Evolutionary conservation across 92 coral and sea anemone genomes (phyloP).

Genomic region (Porites evermanni): DNA sequence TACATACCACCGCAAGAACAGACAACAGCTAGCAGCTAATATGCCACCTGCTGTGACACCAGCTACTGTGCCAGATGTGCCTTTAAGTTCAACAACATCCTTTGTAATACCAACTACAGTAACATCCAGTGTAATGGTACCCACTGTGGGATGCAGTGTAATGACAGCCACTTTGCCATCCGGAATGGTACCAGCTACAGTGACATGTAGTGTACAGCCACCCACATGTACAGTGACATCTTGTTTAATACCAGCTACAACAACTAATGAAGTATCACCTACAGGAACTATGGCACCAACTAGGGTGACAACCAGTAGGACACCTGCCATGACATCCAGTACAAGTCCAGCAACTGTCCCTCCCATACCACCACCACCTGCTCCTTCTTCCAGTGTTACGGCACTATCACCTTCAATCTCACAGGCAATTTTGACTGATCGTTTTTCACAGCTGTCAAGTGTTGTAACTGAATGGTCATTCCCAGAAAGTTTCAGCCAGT

Average conservation of each 20-base stretch:
- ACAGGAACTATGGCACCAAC: not conserved
- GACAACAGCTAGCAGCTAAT: not conserved
- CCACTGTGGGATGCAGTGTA: not conserved
- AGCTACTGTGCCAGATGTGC: not conserved
- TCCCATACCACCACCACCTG: not conserved
- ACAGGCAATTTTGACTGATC: not conserved
- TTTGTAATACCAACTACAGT: not conserved
- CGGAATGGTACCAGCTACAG: not conserved
- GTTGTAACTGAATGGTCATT: not conserved
- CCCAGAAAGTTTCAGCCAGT: conserved; percentile 8
- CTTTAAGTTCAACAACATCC: not conserved
- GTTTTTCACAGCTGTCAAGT: not conserved
- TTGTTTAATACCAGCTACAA: not conserved
- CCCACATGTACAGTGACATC: not conserved
- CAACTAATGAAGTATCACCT: not conserved
- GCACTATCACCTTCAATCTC: not conserved
- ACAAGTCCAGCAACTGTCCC: not conserved
- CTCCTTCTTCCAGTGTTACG: not conserved
- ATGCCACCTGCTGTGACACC: not conserved
- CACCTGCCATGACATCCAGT: not conserved
- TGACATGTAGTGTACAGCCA: not conserved
- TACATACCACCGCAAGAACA: conserved; percentile 24
- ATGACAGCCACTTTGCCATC: not conserved
- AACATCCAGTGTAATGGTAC: not conserved
- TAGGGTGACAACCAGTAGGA: not conserved